phyloP scores from a whole-genome alignment of 2,113 vertebrate genomes.

The Ctenomys sociabilis region DNA sequence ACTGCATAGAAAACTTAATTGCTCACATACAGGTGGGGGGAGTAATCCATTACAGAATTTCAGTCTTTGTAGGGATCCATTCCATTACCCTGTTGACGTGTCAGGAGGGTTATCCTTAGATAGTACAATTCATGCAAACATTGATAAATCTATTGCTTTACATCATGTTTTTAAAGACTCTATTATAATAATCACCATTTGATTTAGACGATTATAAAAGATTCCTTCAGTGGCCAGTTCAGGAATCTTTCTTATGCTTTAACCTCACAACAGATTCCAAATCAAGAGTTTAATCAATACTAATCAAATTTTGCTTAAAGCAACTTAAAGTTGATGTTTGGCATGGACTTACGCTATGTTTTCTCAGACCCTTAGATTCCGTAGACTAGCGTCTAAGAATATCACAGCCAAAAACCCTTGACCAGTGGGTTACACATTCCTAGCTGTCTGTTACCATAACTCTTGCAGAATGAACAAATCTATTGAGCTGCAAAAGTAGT shows the following conservation, averaged over 20 bases:
- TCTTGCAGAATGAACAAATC: background rate
- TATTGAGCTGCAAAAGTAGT: slow-evolving; percentile 33
- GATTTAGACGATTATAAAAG: slow-evolving; percentile 34
- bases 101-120: background rate
- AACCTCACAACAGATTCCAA: background rate
- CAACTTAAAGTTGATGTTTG: slow-evolving; percentile 21
- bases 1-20: no score
- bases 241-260: slow-evolving; percentile 4
- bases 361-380: background rate
- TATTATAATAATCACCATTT: background rate
- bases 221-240: background rate
- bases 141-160: background rate
- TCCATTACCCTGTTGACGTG: background rate
- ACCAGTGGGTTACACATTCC: background rate
- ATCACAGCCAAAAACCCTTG: background rate
- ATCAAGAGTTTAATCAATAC: slow-evolving; percentile 45
- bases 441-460: background rate
- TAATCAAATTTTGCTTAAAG: slow-evolving; percentile 22
- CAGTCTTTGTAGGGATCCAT: background rate
- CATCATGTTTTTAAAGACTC: background rate
- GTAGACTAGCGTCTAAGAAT: background rate
- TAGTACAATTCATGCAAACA: background rate
- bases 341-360: background rate
- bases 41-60: slow-evolving; percentile 43
- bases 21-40: background rate